Evolutionary conservation across 2,888 invertebrate genomes (phyloP), one percentile per base, ranked within the genome.

Genomic region (Serripes groenlandicus): DNA sequence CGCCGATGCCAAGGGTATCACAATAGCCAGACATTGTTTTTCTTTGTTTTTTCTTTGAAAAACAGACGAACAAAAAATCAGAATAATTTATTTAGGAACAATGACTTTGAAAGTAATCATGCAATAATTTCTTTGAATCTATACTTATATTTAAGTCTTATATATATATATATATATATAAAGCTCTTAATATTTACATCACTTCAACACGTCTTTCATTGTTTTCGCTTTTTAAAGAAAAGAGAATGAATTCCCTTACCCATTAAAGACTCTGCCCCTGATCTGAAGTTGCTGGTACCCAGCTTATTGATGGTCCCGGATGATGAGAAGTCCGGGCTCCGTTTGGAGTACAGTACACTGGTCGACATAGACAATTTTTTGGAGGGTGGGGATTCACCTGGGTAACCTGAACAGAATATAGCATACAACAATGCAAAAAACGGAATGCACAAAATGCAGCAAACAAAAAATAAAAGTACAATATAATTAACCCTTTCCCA

Each of bases 281-380:
- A 81, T 60, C 78, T 73, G 49, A 79, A 74, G 75, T 75, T 71
- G 9, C 75, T 75, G 70, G 88, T 73, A 73, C 86, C 86, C 37
- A 84, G 82, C 69, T 83, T 84, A 79, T 78, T 87, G 52, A 92
- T 89, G 76, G 86, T 86, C 62, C 90, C 90, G 64, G 90, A 83
- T 7, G 92, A 92, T 23, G 91, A 88, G 79, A 91, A 90, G 68
- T 93, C 92, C 26, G 90, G 83, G 75, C 87, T 91, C 86, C 91
- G 87, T 90, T 91, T 92, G 83, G 90, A 88, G 88, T 91, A 92
- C 73, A 93, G 87, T 66, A 90, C 92, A 75, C 92, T 91, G 64
- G 89, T 92, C 64, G 93, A 93, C 85, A 89, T 86, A 35, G 93
- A 93, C 75, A 93, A 90, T 81, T 90, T 86, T 88, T 91, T 92